Evolutionary conservation across 2,113 vertebrate species (phyloP).

Genomic region (Periophthalmodon schlosseri): DNA sequence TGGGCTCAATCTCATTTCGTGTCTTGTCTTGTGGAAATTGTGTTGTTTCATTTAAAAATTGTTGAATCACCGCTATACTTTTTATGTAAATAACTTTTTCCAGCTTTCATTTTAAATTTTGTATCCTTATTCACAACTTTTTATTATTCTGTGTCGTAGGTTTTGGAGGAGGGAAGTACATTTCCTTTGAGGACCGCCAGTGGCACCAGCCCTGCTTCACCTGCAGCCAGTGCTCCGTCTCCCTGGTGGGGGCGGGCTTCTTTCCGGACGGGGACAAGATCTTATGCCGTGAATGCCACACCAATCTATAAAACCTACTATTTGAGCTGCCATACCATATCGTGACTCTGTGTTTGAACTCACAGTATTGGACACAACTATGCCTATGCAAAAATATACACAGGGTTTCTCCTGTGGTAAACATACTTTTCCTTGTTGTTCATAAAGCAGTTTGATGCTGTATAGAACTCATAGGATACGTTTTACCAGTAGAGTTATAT

Average conservation of each 20-base stretch:
- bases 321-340: not conserved
- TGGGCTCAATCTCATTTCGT: no score
- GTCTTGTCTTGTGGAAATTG: no score
- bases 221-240: constrained; percentile 89
- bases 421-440: constrained; percentile 11
- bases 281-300: constrained; percentile 93
- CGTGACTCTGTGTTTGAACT: constrained; percentile 6
- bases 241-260: constrained; percentile 94
- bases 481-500: constrained; percentile 23
- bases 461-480: not conserved
- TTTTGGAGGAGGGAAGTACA: constrained; percentile 95
- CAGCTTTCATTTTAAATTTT: not conserved
- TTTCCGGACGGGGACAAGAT: constrained; percentile 88
- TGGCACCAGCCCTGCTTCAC: constrained; percentile 98
- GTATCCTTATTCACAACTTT: not conserved
- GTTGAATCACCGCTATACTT: no score
- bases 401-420: constrained; percentile 42
- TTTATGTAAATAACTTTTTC: no score
- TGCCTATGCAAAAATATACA: constrained; percentile 37
- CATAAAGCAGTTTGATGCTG: constrained; percentile 16
- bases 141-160: constrained; percentile 69
- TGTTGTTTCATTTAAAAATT: no score
- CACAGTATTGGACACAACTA: constrained; percentile 27
- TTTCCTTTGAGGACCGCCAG: constrained; percentile 97
- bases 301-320: constrained; percentile 79